Conservation (phyloP, 2,113 vertebrate species). For the Glaucomys volans region DNA sequence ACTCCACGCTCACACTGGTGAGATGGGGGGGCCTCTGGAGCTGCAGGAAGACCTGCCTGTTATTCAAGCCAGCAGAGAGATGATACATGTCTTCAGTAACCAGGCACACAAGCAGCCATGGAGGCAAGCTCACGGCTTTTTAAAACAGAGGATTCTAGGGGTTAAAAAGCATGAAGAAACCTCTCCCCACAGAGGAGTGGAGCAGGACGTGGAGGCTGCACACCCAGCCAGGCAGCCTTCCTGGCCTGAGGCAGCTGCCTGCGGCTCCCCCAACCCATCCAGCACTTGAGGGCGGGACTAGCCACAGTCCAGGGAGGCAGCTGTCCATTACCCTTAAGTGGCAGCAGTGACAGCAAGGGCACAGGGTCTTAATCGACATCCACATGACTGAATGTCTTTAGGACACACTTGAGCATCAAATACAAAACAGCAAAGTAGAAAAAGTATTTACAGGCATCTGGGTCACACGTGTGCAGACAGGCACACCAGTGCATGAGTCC, state of each 20-base stretch:
- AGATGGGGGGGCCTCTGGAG: not conserved
- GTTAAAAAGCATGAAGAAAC: too few species aligned
- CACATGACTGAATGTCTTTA: not conserved
- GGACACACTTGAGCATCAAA: not conserved
- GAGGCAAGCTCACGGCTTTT: fast-evolving
- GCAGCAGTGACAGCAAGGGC: not conserved
- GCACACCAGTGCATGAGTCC: not conserved
- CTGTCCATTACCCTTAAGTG: not conserved
- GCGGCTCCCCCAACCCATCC: too few species aligned
- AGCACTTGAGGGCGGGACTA: too few species aligned
- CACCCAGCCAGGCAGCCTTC: not conserved
- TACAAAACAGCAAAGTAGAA: not conserved
- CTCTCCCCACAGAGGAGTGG: not conserved
- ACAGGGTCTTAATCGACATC: not conserved
- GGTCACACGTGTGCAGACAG: fast-evolving
- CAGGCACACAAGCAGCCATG: fast-evolving
- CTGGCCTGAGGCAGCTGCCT: not conserved
- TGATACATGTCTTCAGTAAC: fast-evolving
- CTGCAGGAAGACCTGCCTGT: fast-evolving
- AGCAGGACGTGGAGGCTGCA: not conserved
- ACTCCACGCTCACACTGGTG: fast-evolving
- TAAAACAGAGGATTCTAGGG: not conserved
- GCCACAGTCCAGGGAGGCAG: not conserved
- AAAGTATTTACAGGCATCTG: too few species aligned
- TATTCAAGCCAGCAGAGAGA: not conserved